These are phyloP conservation scores for Beris morrisii DNA, from an alignment of 2,888 invertebrate species.

Conservation along the genomic window DNA sequence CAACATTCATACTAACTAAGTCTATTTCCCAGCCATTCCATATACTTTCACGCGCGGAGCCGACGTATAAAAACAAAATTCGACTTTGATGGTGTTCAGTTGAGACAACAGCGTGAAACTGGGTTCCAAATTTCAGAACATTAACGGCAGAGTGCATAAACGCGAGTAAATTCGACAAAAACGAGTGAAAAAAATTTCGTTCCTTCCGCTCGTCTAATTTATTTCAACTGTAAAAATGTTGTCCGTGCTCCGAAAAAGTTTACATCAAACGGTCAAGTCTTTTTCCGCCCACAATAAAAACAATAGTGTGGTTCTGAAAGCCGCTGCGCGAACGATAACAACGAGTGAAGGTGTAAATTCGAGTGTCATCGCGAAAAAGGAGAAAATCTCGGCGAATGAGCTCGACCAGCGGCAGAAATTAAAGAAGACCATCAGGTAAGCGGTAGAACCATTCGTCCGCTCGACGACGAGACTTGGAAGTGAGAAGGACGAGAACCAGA, in stretches of 20 bases:
- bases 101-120: background rate
- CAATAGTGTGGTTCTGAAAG: too few species aligned
- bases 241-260: slow-evolving; percentile 44
- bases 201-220: background rate
- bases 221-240: slow-evolving; percentile 43
- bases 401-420: slow-evolving; percentile 49
- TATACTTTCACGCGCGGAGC: background rate
- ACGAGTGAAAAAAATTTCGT: background rate
- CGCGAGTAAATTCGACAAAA: background rate
- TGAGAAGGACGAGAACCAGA: too few species aligned
- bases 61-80: slow-evolving; percentile 8
- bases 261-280: slow-evolving; percentile 37
- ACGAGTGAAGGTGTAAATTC: slow-evolving; percentile 49
- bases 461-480: too few species aligned
- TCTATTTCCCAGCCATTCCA: too few species aligned
- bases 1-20: too few species aligned
- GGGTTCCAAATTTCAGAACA: too few species aligned
- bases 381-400: slow-evolving; percentile 48
- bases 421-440: slow-evolving; percentile 49
- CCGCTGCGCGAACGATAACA: slow-evolving; percentile 42
- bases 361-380: slow-evolving; percentile 46
- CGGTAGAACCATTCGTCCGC: background rate
- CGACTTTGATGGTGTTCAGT: background rate
- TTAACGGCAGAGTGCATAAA: too few species aligned
- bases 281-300: background rate